Base-by-base conservation (phyloP, 1,140 invertebrate genomes). In the Aphidius ervi region DNA sequence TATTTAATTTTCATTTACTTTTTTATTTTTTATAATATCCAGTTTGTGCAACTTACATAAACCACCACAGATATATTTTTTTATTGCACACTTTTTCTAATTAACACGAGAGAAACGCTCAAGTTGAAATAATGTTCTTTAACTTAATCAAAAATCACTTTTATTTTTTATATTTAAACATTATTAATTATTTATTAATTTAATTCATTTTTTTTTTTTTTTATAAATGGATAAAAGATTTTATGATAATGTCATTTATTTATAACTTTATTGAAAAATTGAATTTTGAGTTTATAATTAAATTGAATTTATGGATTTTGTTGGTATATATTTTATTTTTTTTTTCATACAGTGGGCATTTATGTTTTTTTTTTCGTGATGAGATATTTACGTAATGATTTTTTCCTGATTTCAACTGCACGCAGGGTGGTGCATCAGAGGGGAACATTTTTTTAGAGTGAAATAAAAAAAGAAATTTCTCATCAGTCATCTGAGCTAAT, bases 71-170 rank as follows among this genome's bases (percentile, higher is more conserved):
- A 62, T 46, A 57, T 54, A 40, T 50, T 75, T 75, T 75, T 74
- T 78, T 76, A 67, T 56, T 58, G 74, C 71, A 70, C 76, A 76
- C 74, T 78, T 76, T 78, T 78, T 74, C 74, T 77, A 77, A 78
- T 78, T 78, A 78, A 69, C 65, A 59, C 70, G 74, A 61, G 76
- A 78, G 75, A 78, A 76, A 47, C 60, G 57, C 54, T 31, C 2
- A 31, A 31, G 23, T 2, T 48, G 1, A 2, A 52, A 39, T 4
- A 40, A 31, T 31, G 37, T 48, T n/a, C 6, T 6, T 52, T 52
- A n/a, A 16, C 3, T 5, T 23, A n/a, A 20, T n/a, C 10, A 48
- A 6, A 1, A n/a, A 9, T 3, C 3, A 16, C n/a, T 48, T 48
- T 48, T 48, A n/a, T 48, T 48, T n/a, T 20, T 6, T 48, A 48